phyloP scores from a whole-genome alignment of 2,113 vertebrate genomes.

The Microtus ochrogaster region DNA sequence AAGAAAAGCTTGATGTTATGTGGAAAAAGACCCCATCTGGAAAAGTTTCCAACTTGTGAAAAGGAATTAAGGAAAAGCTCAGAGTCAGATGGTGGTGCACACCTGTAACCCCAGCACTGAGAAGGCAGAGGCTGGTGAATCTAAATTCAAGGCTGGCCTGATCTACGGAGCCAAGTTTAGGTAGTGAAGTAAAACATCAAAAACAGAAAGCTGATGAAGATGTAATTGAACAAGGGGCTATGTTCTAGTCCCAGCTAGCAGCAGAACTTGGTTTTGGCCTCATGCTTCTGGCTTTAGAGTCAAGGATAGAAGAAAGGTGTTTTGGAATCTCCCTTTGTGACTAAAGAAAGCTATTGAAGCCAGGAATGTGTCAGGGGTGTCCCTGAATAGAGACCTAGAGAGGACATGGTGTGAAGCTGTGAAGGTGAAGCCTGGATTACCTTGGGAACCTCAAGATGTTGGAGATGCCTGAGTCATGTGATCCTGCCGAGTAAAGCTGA shows the following conservation, averaged over 20 bases:
- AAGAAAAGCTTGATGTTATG: background rate
- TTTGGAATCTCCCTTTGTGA: background rate
- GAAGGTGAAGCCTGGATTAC: background rate
- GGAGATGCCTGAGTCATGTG: background rate
- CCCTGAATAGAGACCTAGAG: background rate
- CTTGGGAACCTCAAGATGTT: background rate
- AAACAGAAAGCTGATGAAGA: background rate
- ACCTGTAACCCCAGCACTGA: background rate
- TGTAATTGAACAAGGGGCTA: background rate
- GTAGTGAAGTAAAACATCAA: background rate
- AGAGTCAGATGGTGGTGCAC: background rate
- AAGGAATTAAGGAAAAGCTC: background rate
- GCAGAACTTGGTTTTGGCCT: background rate
- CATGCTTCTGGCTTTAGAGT: background rate
- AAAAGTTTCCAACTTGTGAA: background rate
- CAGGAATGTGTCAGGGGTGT: background rate
- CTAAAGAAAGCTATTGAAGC: no score
- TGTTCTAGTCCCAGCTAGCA: background rate
- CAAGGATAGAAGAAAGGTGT: background rate
- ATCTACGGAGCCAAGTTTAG: background rate
- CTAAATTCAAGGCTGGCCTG: background rate
- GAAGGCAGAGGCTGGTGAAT: background rate
- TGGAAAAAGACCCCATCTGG: background rate
- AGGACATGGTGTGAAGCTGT: background rate
- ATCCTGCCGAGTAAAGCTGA: background rate